phyloP scores from a whole-genome alignment of 2,113 vertebrate species.

The Neotoma lepida region DNA sequence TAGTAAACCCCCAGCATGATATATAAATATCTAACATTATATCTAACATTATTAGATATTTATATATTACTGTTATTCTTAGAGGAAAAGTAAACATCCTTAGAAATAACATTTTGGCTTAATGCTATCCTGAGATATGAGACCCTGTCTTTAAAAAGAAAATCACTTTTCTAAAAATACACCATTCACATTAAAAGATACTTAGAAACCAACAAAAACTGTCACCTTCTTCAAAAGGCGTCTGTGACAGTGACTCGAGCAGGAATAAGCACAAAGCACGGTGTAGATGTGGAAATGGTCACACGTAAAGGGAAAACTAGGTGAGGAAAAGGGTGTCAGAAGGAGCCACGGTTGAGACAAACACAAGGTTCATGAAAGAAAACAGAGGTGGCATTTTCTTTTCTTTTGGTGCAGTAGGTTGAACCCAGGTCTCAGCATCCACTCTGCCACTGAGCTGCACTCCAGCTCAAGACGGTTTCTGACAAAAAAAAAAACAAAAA shows the following conservation, averaged over 20 bases:
- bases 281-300: background rate
- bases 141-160: background rate
- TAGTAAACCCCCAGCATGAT: background rate
- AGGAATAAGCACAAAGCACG: background rate
- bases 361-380: background rate
- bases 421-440: background rate
- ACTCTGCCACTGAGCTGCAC: background rate
- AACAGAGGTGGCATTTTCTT: background rate
- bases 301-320: background rate
- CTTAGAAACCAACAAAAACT: background rate
- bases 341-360: background rate
- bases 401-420: background rate
- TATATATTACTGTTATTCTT: slow-evolving; percentile 14
- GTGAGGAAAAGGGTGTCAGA: background rate
- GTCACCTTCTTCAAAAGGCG: background rate
- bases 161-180: slow-evolving; percentile 21
- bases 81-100: background rate
- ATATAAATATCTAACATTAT: too few relatives aligned
- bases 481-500: background rate
- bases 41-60: too few relatives aligned
- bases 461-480: background rate
- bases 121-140: background rate
- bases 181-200: background rate
- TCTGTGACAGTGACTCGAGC: background rate
- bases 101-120: background rate